Base-by-base conservation (phyloP, 2,888 invertebrate species). In the Pimpla rufipes region DNA sequence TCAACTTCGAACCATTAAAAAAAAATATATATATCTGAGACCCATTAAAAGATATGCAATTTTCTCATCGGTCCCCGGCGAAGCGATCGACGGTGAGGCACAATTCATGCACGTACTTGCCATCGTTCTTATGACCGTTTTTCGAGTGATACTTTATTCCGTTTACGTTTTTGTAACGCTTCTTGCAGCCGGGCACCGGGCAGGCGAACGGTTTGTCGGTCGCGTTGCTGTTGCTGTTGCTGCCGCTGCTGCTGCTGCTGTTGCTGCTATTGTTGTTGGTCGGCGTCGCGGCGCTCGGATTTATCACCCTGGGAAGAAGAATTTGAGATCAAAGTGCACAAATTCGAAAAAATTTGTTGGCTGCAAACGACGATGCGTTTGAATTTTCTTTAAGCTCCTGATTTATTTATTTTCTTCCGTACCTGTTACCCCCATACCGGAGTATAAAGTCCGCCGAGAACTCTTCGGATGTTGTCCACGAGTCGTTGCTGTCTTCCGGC, bases 141-240 rank as follows among this genome's bases (percentile, higher is more conserved):
- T 97, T 97, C 57, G 97, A 97, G 93, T 98, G 97, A 93, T 98
- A 97, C 92, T 97, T 97, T 90, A 97, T 97, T 78, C 97, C 97
- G 93, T 97, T 97, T 79, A 97, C 96, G 92, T 97, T 98, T 93
- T 97, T 97, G 94, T 98, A 98, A 55, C 97, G 95, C 92, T 98
- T 98, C 93, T 97, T 96, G 94, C 97, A 98, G 64, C 97, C 97
- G 68, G 97, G 97, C 81, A 97, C 96, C 0, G 97, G 97, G 92
- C 98, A 98, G 7, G 96, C 96, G 93, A 97, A 97, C 0, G 97
- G 97, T 92, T 97, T 97, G 91, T 97, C 97, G 86, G 93, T 93
- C 84, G 94, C 88, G 80, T 85, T 88, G 71, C 40, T 29, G 40
- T 52, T 76, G 59, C 67, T 80, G 47, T 75, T 75, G 68, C 21